Percentiles rank a stretch among this genome's conserved stretches.
phyloP scores from a whole-genome alignment of 2,888 invertebrate genomes.

The Belgica antarctica region DNA sequence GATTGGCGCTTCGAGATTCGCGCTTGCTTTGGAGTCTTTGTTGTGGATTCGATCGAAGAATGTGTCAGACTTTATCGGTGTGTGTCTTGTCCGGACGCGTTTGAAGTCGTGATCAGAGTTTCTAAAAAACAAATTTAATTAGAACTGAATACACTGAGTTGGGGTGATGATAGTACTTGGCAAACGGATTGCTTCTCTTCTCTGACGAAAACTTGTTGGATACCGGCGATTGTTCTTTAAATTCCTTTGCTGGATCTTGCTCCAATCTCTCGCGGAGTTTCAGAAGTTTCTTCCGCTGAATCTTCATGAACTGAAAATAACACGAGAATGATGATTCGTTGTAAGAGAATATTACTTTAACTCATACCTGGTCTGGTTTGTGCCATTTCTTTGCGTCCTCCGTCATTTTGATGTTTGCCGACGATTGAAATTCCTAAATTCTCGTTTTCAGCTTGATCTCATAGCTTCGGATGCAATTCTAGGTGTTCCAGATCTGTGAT shows the following conservation, averaged over 20 bases:
- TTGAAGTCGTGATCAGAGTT: conserved; percentile 48
- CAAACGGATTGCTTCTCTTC: conserved; percentile 78
- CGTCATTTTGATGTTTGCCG: no score
- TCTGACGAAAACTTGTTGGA: conserved; percentile 51
- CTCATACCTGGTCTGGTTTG: no score
- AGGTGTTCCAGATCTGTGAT: no score
- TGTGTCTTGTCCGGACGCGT: not conserved
- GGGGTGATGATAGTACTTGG: conserved; percentile 54
- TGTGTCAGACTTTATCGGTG: not conserved
- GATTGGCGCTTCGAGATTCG: conserved; percentile 23
- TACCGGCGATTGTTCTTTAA: conserved; percentile 39
- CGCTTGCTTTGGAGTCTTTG: not conserved
- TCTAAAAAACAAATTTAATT: conserved; percentile 45
- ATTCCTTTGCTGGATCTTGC: no score
- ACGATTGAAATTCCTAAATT: no score
- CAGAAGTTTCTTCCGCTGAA: conserved; percentile 68
- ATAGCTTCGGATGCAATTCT: no score
- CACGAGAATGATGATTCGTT: not conserved
- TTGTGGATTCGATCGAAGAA: not conserved
- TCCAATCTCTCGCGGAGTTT: conserved; percentile 71
- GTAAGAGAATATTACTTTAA: not conserved
- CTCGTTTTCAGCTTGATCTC: no score
- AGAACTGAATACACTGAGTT: conserved; percentile 10
- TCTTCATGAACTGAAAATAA: conserved; percentile 62
- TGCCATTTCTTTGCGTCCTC: no score